A percentile compares a stretch with the other conserved stretches of the same genome.
Conservation (phyloP, 2,113 vertebrate genomes). For the Serinus canaria region DNA sequence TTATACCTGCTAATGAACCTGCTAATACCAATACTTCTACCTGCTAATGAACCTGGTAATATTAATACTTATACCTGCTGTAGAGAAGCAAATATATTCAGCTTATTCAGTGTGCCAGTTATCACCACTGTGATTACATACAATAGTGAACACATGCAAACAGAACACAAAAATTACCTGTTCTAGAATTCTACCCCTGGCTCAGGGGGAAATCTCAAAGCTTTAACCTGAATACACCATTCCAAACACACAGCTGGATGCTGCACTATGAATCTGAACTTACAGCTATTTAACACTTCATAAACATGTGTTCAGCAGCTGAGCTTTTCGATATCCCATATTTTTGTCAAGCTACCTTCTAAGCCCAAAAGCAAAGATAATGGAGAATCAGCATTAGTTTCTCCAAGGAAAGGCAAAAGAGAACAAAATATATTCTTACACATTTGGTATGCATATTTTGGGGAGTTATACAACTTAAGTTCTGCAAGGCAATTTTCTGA, state of each 20-base stretch:
- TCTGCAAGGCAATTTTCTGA: conserved; percentile 64
- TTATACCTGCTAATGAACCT: not conserved
- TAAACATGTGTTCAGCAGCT: not conserved
- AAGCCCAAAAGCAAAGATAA: not conserved
- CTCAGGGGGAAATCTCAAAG: not conserved
- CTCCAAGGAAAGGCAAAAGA: not conserved
- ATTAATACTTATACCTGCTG: not conserved
- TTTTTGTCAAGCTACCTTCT: not conserved
- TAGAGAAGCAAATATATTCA: not conserved
- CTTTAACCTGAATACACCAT: not conserved
- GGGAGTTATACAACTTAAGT: conserved; percentile 31
- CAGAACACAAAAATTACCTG: not conserved
- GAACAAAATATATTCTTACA: not conserved
- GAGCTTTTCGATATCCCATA: not conserved
- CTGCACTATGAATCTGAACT: not conserved
- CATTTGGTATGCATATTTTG: conserved; percentile 23
- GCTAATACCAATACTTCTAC: not conserved
- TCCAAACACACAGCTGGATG: not conserved
- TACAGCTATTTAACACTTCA: not conserved
- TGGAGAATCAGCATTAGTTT: not conserved
- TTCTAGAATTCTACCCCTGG: not conserved
- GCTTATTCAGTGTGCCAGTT: not conserved
- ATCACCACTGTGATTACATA: not conserved
- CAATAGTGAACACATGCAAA: not conserved
- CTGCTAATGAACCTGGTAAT: no score